Evolutionary conservation across 1,140 invertebrate genomes (phyloP).

Genomic region (Drosophila eugracilis): DNA sequence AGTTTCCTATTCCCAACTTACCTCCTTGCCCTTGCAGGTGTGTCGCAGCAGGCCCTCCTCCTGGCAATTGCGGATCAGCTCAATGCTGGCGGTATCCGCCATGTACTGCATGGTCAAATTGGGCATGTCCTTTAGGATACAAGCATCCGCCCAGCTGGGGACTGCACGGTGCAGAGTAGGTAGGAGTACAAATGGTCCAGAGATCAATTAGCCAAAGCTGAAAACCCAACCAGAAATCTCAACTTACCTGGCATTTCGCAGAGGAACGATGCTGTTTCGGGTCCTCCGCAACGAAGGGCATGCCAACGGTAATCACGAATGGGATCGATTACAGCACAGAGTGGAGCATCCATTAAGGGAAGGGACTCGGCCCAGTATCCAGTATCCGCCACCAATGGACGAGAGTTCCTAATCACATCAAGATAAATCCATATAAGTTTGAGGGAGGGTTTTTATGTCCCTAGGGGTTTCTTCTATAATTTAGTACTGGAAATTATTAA

Average conservation of each 20-base stretch:
- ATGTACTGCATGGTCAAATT: conserved; percentile 89
- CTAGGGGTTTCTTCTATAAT: background rate
- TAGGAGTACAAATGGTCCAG: background rate
- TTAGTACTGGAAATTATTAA: too few relatives aligned
- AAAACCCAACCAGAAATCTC: too few relatives aligned
- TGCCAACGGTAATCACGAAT: conserved; percentile 90
- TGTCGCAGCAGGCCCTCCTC: conserved; percentile 91
- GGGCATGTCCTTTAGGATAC: conserved; percentile 89
- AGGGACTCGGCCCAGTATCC: conserved; percentile 88
- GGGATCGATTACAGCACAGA: conserved; percentile 90
- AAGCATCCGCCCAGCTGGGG: conserved; percentile 89
- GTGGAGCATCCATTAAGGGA: conserved; percentile 85
- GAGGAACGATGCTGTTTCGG: conserved; percentile 90
- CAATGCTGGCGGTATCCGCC: conserved; percentile 92
- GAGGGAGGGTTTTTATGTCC: background rate
- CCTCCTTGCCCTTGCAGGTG: conserved; percentile 89
- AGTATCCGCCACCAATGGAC: conserved; percentile 86
- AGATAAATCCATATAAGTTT: background rate
- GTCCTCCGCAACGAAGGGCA: conserved; percentile 89
- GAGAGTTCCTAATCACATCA: conserved; percentile 69
- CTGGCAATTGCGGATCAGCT: conserved; percentile 94
- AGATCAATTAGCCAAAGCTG: background rate
- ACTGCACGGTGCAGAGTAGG: conserved; percentile 85
- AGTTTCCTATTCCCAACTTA: conserved; percentile 79
- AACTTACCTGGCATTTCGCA: conserved; percentile 90